Evolutionary conservation across 2,888 invertebrate genomes (phyloP).

Genomic region (Rhyacophila evoluta): DNA sequence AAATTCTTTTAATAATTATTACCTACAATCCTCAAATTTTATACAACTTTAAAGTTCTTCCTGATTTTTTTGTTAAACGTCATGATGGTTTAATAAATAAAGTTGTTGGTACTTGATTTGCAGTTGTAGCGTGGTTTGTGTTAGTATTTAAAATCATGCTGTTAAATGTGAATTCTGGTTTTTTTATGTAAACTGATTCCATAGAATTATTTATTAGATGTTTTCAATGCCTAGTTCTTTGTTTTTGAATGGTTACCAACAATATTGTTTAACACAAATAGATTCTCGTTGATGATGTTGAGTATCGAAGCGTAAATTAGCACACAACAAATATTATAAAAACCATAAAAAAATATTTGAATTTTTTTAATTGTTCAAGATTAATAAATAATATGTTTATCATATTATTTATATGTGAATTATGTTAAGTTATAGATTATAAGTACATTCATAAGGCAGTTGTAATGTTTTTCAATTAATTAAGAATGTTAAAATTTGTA

Average conservation of each 20-base stretch:
- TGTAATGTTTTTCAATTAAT: conserved; percentile 27
- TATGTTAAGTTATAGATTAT: conserved; percentile 35
- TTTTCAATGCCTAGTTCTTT: too few species aligned
- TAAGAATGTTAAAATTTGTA: background rate
- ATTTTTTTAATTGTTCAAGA: too few species aligned
- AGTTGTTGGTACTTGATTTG: background rate
- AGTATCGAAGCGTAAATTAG: too few species aligned
- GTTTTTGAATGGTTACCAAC: background rate
- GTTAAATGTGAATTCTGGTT: background rate
- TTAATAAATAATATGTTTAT: conserved; percentile 20
- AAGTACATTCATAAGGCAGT: conserved; percentile 33
- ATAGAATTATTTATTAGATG: too few species aligned
- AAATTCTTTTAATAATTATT: too few species aligned
- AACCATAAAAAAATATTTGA: too few species aligned
- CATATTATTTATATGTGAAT: conserved; percentile 41
- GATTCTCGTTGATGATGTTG: background rate
- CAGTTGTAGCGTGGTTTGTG: background rate
- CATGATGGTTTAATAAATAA: background rate
- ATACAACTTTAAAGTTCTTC: too few species aligned
- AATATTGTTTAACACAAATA: background rate
- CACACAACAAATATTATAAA: too few species aligned
- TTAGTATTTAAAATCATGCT: background rate
- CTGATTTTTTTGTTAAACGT: background rate
- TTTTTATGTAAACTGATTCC: too few species aligned
- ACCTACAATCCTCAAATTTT: too few species aligned